Percentiles rank a stretch among this genome's conserved stretches.
Conservation (phyloP, 2,888 invertebrate genomes). For the Synanthedon andrenaeformis region DNA sequence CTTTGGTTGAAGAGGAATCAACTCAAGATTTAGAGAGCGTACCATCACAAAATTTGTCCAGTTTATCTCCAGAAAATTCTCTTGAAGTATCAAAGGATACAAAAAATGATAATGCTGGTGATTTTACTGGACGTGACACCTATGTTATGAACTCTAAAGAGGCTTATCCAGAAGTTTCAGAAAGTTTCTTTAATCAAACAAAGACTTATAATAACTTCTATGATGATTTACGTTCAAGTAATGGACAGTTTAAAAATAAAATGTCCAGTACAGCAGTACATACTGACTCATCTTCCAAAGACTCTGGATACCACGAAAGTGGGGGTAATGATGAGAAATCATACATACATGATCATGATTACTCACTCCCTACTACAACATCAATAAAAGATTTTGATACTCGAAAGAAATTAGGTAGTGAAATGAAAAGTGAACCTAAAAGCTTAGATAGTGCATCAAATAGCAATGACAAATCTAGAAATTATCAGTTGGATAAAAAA, state of each 20-base stretch:
- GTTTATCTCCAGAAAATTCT: slow-evolving; percentile 41
- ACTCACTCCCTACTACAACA: slow-evolving; percentile 41
- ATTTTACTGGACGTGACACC: slow-evolving; percentile 15
- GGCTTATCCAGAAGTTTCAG: slow-evolving; percentile 17
- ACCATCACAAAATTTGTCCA: slow-evolving; percentile 43
- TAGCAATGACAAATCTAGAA: slow-evolving; percentile 36
- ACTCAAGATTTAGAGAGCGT: slow-evolving; percentile 58
- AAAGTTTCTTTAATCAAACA: slow-evolving; percentile 28
- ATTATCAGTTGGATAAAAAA: slow-evolving; percentile 29
- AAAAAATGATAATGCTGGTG: slow-evolving; percentile 11
- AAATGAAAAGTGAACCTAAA: slow-evolving; percentile 36
- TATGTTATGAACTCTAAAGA: slow-evolving; percentile 19
- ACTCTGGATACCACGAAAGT: slow-evolving; percentile 57
- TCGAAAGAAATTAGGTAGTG: slow-evolving; percentile 15
- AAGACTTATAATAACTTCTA: slow-evolving; percentile 51
- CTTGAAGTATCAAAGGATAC: slow-evolving; percentile 23
- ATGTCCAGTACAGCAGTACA: slow-evolving; percentile 41
- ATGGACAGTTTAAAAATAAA: slow-evolving; percentile 28
- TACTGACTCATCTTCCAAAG: slow-evolving; percentile 56
- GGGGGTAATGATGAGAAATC: slow-evolving; percentile 43
- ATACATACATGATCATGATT: slow-evolving; percentile 34
- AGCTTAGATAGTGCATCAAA: slow-evolving; percentile 44
- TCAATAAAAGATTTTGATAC: slow-evolving; percentile 28
- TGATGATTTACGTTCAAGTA: slow-evolving; percentile 38
- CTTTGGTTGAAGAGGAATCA: slow-evolving; percentile 64